phyloP scores from a whole-genome alignment of 2,113 vertebrate genomes.

The Thalassarche chlororhynchos region DNA sequence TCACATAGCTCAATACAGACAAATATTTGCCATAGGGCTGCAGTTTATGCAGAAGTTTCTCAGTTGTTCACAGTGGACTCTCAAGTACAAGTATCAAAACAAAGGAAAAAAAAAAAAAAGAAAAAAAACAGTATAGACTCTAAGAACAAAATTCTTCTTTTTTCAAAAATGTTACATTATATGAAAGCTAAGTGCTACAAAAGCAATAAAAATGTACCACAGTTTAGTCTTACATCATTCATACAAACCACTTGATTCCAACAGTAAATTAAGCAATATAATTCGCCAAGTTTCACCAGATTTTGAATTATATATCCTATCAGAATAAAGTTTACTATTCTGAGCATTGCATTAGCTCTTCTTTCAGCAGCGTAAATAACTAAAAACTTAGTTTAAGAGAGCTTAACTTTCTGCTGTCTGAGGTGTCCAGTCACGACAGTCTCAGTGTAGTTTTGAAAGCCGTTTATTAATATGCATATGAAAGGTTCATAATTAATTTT shows the following conservation, averaged over 20 bases:
- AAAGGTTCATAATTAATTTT: neutral
- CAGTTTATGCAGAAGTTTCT: neutral
- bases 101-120: neutral
- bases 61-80: neutral
- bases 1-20: neutral
- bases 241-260: neutral
- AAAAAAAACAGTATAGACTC: neutral
- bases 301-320: neutral
- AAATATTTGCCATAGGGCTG: neutral
- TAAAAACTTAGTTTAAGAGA: neutral
- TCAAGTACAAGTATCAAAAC: neutral
- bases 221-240: neutral
- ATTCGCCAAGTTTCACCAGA: neutral
- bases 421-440: fast-evolving
- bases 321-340: neutral
- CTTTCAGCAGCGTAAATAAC: neutral
- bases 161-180: neutral
- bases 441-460: neutral
- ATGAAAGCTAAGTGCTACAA: neutral
- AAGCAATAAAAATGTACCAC: neutral
- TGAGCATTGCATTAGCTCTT: neutral
- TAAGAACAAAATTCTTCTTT: neutral
- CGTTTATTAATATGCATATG: neutral
- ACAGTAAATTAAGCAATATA: neutral
- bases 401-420: neutral